These are phyloP conservation scores for Ligdia adustata DNA, from an alignment of 2,888 invertebrate genomes.

Conservation along the genomic window DNA sequence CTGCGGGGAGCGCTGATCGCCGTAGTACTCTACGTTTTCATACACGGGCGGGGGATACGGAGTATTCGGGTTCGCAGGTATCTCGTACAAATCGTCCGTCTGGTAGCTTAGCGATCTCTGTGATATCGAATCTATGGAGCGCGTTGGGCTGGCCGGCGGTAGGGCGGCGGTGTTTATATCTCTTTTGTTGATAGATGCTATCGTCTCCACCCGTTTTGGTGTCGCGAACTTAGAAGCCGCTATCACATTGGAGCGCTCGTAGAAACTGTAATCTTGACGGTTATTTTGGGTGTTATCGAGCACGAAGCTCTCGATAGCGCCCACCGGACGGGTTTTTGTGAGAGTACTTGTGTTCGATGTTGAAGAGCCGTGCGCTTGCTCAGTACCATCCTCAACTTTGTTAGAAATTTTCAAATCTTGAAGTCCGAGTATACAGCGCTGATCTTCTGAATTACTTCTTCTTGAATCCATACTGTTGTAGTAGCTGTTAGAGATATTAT, in stretches of 20 bases:
- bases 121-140: conserved; percentile 85
- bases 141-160: conserved; percentile 83
- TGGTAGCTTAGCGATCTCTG: conserved; percentile 82
- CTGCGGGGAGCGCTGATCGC: conserved; percentile 81
- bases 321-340: conserved; percentile 82
- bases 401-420: conserved; percentile 81
- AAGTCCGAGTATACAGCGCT: conserved; percentile 75
- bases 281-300: conserved; percentile 78
- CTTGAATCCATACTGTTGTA: conserved; percentile 64
- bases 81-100: conserved; percentile 76
- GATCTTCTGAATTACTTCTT: conserved; percentile 71
- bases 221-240: conserved; percentile 91
- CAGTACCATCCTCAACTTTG: conserved; percentile 78
- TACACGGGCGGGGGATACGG: conserved; percentile 85
- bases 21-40: conserved; percentile 93
- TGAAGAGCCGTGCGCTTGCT: conserved; percentile 76
- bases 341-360: conserved; percentile 65
- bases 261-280: conserved; percentile 79
- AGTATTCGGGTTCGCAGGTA: conserved; percentile 68
- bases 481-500: not conserved
- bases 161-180: conserved; percentile 69
- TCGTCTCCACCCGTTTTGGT: conserved; percentile 88
- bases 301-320: conserved; percentile 87
- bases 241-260: conserved; percentile 89
- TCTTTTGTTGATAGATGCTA: conserved; percentile 76